Evolutionary conservation across 1,140 invertebrate species (phyloP), one percentile per base, ranked within the genome.

Genomic region (Brachionus angularis): DNA sequence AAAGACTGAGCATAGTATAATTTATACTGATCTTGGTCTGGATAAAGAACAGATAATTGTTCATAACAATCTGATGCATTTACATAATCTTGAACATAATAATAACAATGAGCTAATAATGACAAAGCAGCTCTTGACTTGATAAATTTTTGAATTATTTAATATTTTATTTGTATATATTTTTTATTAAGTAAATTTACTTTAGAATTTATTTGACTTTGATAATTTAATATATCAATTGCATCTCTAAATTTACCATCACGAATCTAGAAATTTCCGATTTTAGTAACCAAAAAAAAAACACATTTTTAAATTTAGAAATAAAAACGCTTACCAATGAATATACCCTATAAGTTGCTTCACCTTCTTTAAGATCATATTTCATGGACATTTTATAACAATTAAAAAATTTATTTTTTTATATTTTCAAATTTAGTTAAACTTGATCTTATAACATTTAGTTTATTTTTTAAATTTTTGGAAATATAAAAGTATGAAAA

Each of bases 21-120:
- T 76, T 88, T 89, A 76, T 96, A 97, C 76, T 96, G 88, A 23
- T 86, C 85, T 76, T 91, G 86, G 72, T 91, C 88, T 0, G 91
- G 91, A 76, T 39, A 55, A 31, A 71, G 21, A 33, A 29, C 21
- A 14, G 31, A 33, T 2, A 99, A 83, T 80, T 96, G 91, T 82
- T 97, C 94, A 78, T 98, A 99, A 78, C 91, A 95, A 76, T 89
- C 89, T 1, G 93, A 89, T 29, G 96, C 93, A 83, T 91, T 91
- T 21, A 89, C 85, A 81, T 93, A 98, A 78, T 96, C 91, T 84
- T 96, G 92, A 33, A 87, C 88, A 77, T 96, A 89, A 81, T 91
- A 98, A 79, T 96, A 95, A 80, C 93, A 97, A 78, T 95, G 95
- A 0, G 89, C 95, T 25, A 98, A 83, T 0, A 98, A 84, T 0